Conservation (phyloP, 2,113 vertebrate species). For the Penelope pileata region DNA sequence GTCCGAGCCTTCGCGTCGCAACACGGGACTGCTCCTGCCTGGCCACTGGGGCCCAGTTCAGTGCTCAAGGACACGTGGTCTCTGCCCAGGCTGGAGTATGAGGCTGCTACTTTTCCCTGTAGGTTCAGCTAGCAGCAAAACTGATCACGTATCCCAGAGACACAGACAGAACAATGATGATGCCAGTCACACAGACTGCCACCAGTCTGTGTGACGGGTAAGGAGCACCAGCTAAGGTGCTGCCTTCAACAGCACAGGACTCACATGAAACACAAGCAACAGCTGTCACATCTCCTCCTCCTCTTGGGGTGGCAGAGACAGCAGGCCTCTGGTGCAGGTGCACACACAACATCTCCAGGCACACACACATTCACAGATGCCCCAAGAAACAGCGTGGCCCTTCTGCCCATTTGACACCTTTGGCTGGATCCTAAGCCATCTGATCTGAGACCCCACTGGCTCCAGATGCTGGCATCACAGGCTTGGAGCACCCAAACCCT, state of each 20-base stretch:
- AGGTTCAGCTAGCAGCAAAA: neutral
- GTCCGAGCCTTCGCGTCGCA: too few species aligned
- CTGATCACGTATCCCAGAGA: fast-evolving
- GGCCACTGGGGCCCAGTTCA: neutral
- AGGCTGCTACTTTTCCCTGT: neutral
- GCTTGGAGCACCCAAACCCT: fast-evolving
- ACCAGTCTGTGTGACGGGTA: too few species aligned
- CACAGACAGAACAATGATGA: neutral
- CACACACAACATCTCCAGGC: neutral
- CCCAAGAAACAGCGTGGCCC: fast-evolving
- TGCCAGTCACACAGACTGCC: fast-evolving
- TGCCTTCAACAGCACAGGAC: neutral
- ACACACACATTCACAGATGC: fast-evolving
- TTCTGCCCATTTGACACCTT: fast-evolving
- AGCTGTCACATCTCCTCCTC: fast-evolving
- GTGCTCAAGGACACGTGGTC: fast-evolving
- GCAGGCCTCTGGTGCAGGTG: neutral
- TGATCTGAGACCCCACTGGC: neutral
- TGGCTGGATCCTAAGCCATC: fast-evolving
- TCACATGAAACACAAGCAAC: neutral
- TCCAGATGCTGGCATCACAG: fast-evolving
- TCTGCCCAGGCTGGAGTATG: neutral
- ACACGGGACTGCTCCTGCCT: too few species aligned
- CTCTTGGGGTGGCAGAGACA: neutral
- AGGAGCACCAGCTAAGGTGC: fast-evolving